phyloP scores from a whole-genome alignment of 2,888 invertebrate species.

The Cylloceria caligata region DNA sequence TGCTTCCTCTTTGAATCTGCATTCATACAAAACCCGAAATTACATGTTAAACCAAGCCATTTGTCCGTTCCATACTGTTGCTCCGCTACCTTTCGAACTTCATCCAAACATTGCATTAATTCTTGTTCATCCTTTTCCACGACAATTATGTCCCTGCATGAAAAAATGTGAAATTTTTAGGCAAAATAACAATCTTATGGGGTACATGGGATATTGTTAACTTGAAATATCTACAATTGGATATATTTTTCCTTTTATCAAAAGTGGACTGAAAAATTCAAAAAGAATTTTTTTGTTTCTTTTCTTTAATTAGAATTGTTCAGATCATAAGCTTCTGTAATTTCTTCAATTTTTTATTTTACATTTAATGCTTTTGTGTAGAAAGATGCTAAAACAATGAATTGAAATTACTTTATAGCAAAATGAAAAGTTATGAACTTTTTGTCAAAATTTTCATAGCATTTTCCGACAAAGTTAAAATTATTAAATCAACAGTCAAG shows the following conservation, averaged over 20 bases:
- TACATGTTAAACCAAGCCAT: constrained; percentile 75
- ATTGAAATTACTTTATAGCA: background rate
- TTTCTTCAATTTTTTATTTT: background rate
- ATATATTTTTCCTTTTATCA: background rate
- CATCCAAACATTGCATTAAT: constrained; percentile 68
- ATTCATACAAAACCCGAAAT: constrained; percentile 35
- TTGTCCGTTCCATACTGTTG: constrained; percentile 64
- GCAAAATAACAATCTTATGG: background rate
- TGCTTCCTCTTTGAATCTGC: background rate
- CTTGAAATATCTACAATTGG: background rate
- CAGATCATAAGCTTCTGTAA: no score
- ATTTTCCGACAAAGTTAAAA: background rate
- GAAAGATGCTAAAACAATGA: background rate
- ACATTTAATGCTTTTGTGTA: no score
- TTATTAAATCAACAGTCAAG: background rate
- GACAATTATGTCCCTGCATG: constrained; percentile 74
- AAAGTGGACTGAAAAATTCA: no score
- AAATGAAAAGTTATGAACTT: no score
- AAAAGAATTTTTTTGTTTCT: background rate
- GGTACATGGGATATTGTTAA: background rate
- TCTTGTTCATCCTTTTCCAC: constrained; percentile 72
- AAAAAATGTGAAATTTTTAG: constrained; percentile 9
- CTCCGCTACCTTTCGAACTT: constrained; percentile 62
- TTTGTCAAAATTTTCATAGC: background rate
- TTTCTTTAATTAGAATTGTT: background rate